A percentile compares a stretch with the other conserved stretches of the same genome.
Evolutionary conservation across 1,140 invertebrate genomes (phyloP).

Genomic region (Vollenhovia emeryi): DNA sequence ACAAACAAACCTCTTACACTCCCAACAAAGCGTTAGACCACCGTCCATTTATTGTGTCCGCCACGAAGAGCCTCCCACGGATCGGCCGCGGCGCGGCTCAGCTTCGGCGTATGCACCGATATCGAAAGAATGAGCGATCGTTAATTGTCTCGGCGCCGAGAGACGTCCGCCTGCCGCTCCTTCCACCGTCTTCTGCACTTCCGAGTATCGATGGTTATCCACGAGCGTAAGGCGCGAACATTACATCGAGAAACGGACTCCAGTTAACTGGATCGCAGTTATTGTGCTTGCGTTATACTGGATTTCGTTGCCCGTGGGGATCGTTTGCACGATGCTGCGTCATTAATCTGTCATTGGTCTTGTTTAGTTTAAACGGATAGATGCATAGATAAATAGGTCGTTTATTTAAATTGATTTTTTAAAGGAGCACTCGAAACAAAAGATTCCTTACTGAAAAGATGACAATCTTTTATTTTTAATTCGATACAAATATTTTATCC

Average conservation of each 20-base stretch:
- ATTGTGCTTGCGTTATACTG: conserved; percentile 34
- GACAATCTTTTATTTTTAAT: background rate
- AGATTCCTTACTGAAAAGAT: too few species aligned
- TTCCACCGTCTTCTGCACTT: conserved; percentile 52
- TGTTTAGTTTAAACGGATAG: conserved; percentile 7
- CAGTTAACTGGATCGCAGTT: conserved; percentile 45
- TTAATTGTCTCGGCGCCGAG: conserved; percentile 67
- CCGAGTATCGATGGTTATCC: conserved; percentile 45
- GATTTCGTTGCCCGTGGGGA: conserved; percentile 25
- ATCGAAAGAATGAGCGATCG: conserved; percentile 65
- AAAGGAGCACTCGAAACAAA: background rate
- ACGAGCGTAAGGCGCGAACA: conserved; percentile 10
- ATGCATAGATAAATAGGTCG: background rate
- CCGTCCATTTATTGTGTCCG: conserved; percentile 69
- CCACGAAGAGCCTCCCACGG: conserved; percentile 61
- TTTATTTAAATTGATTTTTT: background rate
- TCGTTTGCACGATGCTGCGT: conserved; percentile 7
- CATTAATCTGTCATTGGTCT: conserved; percentile 43
- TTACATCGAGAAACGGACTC: background rate
- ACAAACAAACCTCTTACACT: conserved; percentile 70
- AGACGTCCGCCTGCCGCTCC: conserved; percentile 47
- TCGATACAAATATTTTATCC: background rate
- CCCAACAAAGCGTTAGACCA: conserved; percentile 50
- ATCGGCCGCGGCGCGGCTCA: conserved; percentile 25
- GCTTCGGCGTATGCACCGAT: conserved; percentile 36